These are phyloP conservation scores for Hypothenemus hampei DNA, from an alignment of 1,140 invertebrate species.

Conservation along the genomic window DNA sequence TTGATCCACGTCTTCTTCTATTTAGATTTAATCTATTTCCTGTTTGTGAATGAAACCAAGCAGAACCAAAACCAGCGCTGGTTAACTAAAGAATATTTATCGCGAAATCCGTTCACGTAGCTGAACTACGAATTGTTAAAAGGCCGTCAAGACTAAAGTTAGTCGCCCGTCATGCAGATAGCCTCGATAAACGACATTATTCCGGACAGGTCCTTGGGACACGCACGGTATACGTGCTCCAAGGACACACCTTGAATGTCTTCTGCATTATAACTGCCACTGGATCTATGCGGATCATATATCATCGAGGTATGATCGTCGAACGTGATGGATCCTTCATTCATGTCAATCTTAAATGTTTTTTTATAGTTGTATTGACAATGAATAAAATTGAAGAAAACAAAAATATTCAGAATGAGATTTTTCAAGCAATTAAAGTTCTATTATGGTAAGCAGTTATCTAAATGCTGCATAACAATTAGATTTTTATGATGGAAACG, in stretches of 20 bases:
- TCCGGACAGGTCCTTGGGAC: constrained; percentile 32
- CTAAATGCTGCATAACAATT: too few relatives aligned
- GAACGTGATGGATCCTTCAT: constrained; percentile 5
- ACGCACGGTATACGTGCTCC: constrained; percentile 32
- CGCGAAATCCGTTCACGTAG: constrained; percentile 29
- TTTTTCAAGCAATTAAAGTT: too few relatives aligned
- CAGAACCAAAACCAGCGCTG: background rate
- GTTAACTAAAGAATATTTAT: constrained; percentile 9
- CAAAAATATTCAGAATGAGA: too few relatives aligned
- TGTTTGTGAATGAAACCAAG: constrained; percentile 15
- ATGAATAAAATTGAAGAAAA: too few relatives aligned
- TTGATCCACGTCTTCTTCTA: too few relatives aligned
- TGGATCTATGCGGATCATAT: constrained; percentile 1
- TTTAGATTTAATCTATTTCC: background rate
- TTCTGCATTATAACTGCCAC: constrained; percentile 22
- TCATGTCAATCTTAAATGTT: too few relatives aligned
- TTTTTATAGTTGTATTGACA: too few relatives aligned
- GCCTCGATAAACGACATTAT: constrained; percentile 28
- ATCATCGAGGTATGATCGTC: constrained; percentile 9
- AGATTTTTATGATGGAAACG: too few relatives aligned
- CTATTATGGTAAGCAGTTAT: too few relatives aligned
- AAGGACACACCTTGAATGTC: constrained; percentile 28
- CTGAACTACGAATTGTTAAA: constrained; percentile 23
- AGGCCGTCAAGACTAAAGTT: constrained; percentile 14
- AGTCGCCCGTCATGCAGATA: constrained; percentile 26